Percentiles rank a stretch among this genome's conserved stretches.
phyloP scores from a whole-genome alignment of 2,113 vertebrate genomes.

The Upupa epops region DNA sequence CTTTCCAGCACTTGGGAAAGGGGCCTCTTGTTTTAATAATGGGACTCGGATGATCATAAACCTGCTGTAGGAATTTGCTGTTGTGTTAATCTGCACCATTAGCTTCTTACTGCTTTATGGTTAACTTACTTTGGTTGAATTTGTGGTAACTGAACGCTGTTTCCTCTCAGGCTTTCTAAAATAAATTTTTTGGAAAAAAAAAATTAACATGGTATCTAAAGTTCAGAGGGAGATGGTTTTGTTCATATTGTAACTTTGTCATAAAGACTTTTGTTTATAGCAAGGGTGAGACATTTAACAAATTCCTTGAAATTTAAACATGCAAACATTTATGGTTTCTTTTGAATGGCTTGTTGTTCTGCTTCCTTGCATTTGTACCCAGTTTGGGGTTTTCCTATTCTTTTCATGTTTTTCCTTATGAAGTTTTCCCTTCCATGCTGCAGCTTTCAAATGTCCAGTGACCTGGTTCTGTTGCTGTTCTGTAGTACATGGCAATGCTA shows the following conservation, averaged over 20 bases:
- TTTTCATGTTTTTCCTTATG: background rate
- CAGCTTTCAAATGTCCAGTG: background rate
- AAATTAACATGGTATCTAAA: background rate
- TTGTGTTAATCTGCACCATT: background rate
- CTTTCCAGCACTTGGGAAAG: background rate
- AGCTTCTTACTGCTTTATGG: background rate
- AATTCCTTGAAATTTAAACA: background rate
- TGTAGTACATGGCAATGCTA: accelerated
- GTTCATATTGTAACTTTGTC: background rate
- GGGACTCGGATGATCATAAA: background rate
- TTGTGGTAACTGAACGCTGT: background rate
- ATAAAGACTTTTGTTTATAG: background rate
- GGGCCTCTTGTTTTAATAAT: background rate
- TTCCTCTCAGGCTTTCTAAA: background rate
- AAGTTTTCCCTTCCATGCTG: background rate
- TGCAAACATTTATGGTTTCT: background rate
- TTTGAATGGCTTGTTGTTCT: background rate
- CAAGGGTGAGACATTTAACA: background rate
- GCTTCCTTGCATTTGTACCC: background rate
- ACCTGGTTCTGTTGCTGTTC: background rate
- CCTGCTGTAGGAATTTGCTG: background rate
- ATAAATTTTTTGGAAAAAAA: background rate
- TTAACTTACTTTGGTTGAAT: background rate
- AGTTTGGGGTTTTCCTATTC: background rate
- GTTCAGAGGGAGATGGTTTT: background rate